phyloP scores from a whole-genome alignment of 2,888 invertebrate genomes.

The Syrista parreyssii region DNA sequence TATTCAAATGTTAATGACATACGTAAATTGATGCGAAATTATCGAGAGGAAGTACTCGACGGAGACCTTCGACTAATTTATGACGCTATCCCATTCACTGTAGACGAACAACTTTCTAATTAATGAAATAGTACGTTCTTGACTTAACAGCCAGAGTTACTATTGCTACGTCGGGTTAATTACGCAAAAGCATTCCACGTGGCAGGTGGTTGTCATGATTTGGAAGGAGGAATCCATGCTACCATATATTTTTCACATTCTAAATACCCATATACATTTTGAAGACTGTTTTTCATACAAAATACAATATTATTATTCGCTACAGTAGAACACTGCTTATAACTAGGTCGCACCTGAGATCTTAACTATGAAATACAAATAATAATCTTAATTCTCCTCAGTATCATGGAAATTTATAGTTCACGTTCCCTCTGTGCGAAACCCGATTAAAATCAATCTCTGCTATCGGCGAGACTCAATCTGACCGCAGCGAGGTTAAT shows the following conservation, averaged over 20 bases:
- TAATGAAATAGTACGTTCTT: conserved; percentile 39
- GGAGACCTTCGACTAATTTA: conserved; percentile 12
- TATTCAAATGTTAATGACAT: neutral
- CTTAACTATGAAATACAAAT: neutral
- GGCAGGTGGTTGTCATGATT: neutral
- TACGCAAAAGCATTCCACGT: conserved; percentile 12
- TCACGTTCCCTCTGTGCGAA: neutral
- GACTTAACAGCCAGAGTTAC: conserved; percentile 32
- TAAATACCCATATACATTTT: neutral
- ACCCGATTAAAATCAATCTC: neutral
- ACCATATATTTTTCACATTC: neutral
- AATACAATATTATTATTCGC: no score
- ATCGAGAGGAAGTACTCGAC: neutral
- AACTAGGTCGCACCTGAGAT: no score
- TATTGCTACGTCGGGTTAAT: conserved; percentile 20
- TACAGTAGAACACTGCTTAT: no score
- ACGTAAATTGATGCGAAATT: neutral
- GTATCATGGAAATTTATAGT: neutral
- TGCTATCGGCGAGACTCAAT: neutral
- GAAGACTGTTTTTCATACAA: no score
- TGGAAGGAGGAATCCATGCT: neutral
- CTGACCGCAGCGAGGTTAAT: conserved; percentile 31
- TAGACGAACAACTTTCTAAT: conserved; percentile 41
- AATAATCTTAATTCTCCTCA: neutral
- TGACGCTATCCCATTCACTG: conserved; percentile 15